Evolutionary conservation across 2,113 vertebrate genomes (phyloP), one percentile per base, ranked within the genome.

Genomic region (Oncorhynchus masou): DNA sequence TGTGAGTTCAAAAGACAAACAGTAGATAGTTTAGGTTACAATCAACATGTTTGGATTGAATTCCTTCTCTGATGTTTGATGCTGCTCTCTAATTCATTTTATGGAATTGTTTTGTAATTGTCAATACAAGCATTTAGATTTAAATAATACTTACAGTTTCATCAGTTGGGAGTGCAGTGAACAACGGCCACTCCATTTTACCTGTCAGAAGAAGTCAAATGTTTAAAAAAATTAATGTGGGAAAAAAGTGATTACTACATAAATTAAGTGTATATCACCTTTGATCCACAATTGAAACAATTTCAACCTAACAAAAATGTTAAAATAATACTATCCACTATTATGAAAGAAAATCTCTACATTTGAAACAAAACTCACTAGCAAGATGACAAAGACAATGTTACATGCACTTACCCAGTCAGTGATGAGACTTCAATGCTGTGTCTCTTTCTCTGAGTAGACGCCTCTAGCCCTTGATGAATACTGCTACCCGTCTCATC

Each of bases 131-230:
- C 20, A 64, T 16, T 22, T 24, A 25, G n/a, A 11, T 64, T 64
- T 0, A 73, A 80, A 25, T 11, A 49, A 77, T 83, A 88, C 89
- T 89, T 74, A 88, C 89, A 77, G 31, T 73, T 76, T 24, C 49
- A 25, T 0, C 0, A 65, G 24, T 20, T 19, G 34, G 67, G 49
- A 45, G 39, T 45, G 48, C 20, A 5, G 49, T 25, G 1, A 49
- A 49, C 15, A 48, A 0, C 1, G 65, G 39, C 39, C 9, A 64
- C 0, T 75, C 78, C 83, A 84, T 88, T 68, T 66, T 70, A 24
- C 65, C 89, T 86, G 66, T 22, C 79, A 86, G 79, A 80, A 73
- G 1, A 57, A 80, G 9, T 71, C 3, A 48, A 45, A 45, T 45
- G 39, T 39, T 5, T 0, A 34, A 45, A 78, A 78, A 27, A 27